Conservation (phyloP, 1,140 invertebrate genomes). For the Venustaconcha ellipsiformis region DNA sequence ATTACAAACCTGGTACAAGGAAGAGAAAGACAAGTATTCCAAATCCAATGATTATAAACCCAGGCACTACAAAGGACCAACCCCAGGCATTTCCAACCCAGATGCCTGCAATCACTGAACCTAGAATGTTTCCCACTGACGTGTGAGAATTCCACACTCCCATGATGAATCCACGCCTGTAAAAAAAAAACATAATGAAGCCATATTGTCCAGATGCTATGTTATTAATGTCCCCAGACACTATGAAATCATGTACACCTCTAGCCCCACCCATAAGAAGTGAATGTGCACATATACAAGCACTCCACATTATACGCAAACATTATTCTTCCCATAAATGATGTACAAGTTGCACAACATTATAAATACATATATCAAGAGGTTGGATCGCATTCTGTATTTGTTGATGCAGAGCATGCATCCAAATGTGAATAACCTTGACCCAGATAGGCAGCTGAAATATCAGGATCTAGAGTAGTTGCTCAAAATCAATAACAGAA, state of each 20-base stretch:
- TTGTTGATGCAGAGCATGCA: too few species aligned
- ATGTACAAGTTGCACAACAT: too few species aligned
- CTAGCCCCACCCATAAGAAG: neutral
- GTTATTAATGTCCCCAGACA: neutral
- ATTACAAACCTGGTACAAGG: slow-evolving; percentile 73
- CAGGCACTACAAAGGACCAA: slow-evolving; percentile 90
- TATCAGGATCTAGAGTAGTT: too few species aligned
- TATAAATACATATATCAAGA: too few species aligned
- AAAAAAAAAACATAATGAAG: slow-evolving; percentile 18
- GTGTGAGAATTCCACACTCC: slow-evolving; percentile 97
- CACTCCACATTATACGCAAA: too few species aligned
- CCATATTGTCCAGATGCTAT: neutral
- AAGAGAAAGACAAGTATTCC: slow-evolving; percentile 90
- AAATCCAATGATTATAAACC: slow-evolving; percentile 81
- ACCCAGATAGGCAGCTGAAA: too few species aligned
- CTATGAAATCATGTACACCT: neutral
- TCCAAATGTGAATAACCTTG: too few species aligned
- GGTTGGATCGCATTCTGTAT: too few species aligned
- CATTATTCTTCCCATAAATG: too few species aligned
- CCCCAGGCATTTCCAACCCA: slow-evolving; percentile 89
- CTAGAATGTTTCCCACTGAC: slow-evolving; percentile 95
- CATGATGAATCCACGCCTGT: slow-evolving; percentile 85
- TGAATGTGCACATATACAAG: neutral
- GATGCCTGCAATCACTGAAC: slow-evolving; percentile 81
- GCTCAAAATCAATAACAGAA: too few species aligned